Conservation (phyloP, 2,888 invertebrate genomes). For the Pyrochroa serraticornis region DNA sequence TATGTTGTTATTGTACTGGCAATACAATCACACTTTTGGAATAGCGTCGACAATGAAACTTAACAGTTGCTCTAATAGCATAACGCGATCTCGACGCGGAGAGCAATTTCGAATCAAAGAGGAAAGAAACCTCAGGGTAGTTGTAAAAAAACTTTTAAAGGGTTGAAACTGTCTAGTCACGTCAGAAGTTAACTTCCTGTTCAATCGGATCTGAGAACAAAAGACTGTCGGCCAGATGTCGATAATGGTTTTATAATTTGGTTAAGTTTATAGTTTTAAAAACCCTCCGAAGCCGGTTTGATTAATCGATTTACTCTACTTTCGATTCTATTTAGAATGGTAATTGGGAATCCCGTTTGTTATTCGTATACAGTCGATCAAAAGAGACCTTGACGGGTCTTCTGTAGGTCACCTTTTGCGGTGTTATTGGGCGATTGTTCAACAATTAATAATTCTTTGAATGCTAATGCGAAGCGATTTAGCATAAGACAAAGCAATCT, state of each 20-base stretch:
- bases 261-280: conserved; percentile 3
- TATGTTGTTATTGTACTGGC: no score
- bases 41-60: no score
- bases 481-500: conserved; percentile 15
- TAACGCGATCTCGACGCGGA: no score
- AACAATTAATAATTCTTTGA: conserved; percentile 23
- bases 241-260: conserved; percentile 20
- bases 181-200: conserved; percentile 16
- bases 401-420: conserved; percentile 41
- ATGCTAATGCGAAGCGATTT: conserved; percentile 23
- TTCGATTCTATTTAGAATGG: not conserved
- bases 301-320: not conserved
- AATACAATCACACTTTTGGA: no score
- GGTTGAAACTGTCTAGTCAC: conserved; percentile 25
- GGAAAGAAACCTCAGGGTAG: conserved; percentile 14
- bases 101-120: not conserved
- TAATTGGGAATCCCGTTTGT: conserved; percentile 36
- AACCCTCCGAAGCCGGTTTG: no score
- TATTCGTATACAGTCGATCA: conserved; percentile 31
- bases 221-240: conserved; percentile 13
- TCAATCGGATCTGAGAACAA: conserved; percentile 5
- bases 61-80: no score
- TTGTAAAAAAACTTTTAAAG: conserved; percentile 13
- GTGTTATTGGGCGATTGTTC: conserved; percentile 16
- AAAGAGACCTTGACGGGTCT: conserved; percentile 34